Conservation (phyloP, 1,140 invertebrate species). For the Berghia stephanieae region DNA sequence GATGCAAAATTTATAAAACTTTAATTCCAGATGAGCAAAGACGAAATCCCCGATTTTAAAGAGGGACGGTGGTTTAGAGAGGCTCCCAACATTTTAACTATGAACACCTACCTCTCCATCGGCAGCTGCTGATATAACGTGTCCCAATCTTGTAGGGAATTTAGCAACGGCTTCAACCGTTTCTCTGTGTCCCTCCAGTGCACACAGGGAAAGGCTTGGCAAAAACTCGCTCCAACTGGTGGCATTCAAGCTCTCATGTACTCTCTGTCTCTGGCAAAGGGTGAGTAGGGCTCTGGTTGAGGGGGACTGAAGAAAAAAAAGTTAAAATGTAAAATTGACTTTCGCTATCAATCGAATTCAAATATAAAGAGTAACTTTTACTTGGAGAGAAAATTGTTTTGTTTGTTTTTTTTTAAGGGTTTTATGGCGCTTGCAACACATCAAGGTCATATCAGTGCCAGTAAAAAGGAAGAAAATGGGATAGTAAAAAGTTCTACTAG, state of each 20-base stretch:
- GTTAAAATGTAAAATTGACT: neutral
- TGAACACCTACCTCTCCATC: constrained; percentile 90
- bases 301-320: constrained; percentile 77
- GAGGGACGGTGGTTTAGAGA: too few relatives aligned
- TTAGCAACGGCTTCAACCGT: constrained; percentile 86
- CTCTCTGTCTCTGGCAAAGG: constrained; percentile 88
- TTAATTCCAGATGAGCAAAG: too few relatives aligned
- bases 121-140: constrained; percentile 86
- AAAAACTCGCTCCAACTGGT: constrained; percentile 93
- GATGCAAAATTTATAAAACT: too few relatives aligned
- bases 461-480: too few relatives aligned
- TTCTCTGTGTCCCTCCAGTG: constrained; percentile 92
- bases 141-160: constrained; percentile 83
- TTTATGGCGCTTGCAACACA: too few relatives aligned
- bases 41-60: too few relatives aligned
- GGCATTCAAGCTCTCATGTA: constrained; percentile 96
- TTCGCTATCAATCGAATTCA: neutral
- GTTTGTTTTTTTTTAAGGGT: too few relatives aligned
- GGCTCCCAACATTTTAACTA: too few relatives aligned
- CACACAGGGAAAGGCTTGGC: constrained; percentile 96
- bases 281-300: constrained; percentile 91
- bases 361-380: neutral
- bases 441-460: too few relatives aligned
- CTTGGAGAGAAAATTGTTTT: too few relatives aligned
- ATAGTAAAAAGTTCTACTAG: too few relatives aligned